Evolutionary conservation across 1,140 invertebrate species (phyloP).

Genomic region (Ceratina japonica): DNA sequence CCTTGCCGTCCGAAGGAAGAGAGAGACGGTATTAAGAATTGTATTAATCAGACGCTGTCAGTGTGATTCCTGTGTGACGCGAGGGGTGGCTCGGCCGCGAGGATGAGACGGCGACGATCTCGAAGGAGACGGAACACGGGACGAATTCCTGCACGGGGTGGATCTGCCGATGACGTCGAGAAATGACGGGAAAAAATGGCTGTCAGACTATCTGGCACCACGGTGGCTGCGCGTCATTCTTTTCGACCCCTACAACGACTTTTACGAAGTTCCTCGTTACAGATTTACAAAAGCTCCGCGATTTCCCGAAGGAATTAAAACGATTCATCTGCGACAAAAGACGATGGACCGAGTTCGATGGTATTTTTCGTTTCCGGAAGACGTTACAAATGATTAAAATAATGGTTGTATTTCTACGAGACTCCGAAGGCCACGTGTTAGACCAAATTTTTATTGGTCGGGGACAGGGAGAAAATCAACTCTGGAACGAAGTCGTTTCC

Average conservation of each 20-base stretch:
- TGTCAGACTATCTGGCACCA: slow-evolving; percentile 74
- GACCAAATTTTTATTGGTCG: no score
- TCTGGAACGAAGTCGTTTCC: no score
- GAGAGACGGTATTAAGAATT: slow-evolving; percentile 75
- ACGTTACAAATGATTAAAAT: no score
- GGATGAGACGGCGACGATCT: slow-evolving; percentile 63
- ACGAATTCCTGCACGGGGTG: slow-evolving; percentile 67
- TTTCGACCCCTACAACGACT: slow-evolving; percentile 32
- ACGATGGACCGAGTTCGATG: no score
- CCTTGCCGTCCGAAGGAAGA: slow-evolving; percentile 42
- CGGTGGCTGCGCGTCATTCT: slow-evolving; percentile 1
- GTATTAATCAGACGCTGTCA: slow-evolving; percentile 79
- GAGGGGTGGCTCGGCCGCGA: slow-evolving; percentile 52
- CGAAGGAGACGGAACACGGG: slow-evolving; percentile 66
- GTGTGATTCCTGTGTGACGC: slow-evolving; percentile 68
- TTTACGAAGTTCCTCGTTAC: background rate
- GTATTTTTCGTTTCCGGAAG: no score
- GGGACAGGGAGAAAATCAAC: no score
- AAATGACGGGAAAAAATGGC: slow-evolving; percentile 77
- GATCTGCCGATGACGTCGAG: slow-evolving; percentile 78
- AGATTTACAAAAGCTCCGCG: no score
- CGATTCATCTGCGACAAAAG: no score
- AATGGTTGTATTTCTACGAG: no score
- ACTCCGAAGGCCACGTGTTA: no score
- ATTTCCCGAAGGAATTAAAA: no score